Conservation (phyloP, 2,888 invertebrate species). For the Pollenia griseotomentosa region DNA sequence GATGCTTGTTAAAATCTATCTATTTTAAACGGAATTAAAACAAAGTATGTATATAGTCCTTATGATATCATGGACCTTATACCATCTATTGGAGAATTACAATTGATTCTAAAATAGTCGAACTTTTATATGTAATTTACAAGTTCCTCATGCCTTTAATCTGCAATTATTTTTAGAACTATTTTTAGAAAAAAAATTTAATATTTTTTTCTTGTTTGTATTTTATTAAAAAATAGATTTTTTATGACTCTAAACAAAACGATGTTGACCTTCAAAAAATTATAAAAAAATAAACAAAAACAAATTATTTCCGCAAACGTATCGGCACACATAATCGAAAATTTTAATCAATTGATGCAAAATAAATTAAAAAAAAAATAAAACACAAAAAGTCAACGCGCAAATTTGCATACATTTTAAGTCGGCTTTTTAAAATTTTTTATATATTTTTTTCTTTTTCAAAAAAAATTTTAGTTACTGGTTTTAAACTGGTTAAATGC, state of each 20-base stretch:
- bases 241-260: constrained; percentile 68
- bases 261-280: constrained; percentile 78
- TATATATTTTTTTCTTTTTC: not conserved
- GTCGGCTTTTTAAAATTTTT: constrained; percentile 30
- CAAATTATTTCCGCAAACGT: constrained; percentile 81
- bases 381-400: constrained; percentile 15
- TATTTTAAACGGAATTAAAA: too few relatives aligned
- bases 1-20: constrained; percentile 61
- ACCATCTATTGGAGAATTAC: too few relatives aligned
- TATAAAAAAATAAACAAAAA: constrained; percentile 19
- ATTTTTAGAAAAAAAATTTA: too few relatives aligned
- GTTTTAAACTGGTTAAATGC: constrained; percentile 19
- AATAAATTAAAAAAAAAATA: constrained; percentile 8
- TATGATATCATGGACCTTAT: too few relatives aligned
- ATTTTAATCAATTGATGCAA: constrained; percentile 52
- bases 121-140: too few relatives aligned
- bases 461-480: not conserved
- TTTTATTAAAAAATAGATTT: not conserved
- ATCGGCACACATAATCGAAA: constrained; percentile 78
- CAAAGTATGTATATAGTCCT: too few relatives aligned
- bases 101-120: too few relatives aligned
- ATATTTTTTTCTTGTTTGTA: too few relatives aligned
- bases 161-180: too few relatives aligned
- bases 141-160: too few relatives aligned
- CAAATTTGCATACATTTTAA: constrained; percentile 32